Percentiles rank a stretch among this genome's conserved stretches.
These are phyloP conservation scores for Julus scandinavius DNA, from an alignment of 2,888 invertebrate genomes.

Conservation along the genomic window DNA sequence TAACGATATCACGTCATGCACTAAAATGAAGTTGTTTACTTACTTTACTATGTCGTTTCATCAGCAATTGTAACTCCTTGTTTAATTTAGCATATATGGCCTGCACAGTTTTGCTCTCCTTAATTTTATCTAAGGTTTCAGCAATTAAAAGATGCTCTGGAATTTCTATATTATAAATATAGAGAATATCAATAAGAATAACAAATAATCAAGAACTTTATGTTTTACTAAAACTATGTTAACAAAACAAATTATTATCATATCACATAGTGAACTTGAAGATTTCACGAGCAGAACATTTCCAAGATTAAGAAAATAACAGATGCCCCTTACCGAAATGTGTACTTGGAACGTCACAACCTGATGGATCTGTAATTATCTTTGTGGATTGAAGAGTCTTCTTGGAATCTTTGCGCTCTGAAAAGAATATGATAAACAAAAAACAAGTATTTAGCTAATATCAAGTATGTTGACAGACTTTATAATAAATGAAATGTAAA, in stretches of 20 bases:
- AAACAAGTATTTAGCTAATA: no score
- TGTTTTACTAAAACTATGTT: no score
- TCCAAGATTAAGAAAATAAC: no score
- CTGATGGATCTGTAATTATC: constrained; percentile 5
- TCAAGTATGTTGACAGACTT: background rate
- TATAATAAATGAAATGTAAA: background rate
- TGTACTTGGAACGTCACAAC: background rate
- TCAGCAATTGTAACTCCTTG: constrained; percentile 84
- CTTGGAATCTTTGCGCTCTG: constrained; percentile 54
- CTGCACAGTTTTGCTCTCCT: constrained; percentile 82
- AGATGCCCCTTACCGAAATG: constrained; percentile 19
- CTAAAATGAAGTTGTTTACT: background rate
- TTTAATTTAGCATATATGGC: constrained; percentile 86
- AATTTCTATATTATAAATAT: constrained; percentile 56
- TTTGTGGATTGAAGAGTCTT: constrained; percentile 44
- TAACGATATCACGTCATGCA: background rate
- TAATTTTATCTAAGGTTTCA: constrained; percentile 81
- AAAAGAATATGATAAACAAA: background rate
- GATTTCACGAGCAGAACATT: no score
- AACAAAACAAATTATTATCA: no score
- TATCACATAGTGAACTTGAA: no score
- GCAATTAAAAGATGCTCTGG: constrained; percentile 74
- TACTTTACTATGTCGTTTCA: constrained; percentile 69
- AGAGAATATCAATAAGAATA: background rate
- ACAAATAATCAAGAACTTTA: background rate